Evolutionary conservation across 92 coral and sea anemone species (phyloP).

Genomic region (Epizoanthus illoricatus): DNA sequence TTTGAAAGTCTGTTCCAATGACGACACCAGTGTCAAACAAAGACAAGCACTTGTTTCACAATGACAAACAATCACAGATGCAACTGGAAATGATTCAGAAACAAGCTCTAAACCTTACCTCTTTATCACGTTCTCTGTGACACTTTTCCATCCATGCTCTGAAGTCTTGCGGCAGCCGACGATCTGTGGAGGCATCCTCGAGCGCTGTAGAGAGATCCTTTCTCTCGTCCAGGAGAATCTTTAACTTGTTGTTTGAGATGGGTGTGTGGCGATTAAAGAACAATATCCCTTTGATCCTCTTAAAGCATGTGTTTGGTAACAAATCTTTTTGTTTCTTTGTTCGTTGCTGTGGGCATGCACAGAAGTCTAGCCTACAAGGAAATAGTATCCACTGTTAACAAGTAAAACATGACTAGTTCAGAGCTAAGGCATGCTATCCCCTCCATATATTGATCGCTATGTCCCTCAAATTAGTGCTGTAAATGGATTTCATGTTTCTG

Average conservation of each 20-base stretch:
- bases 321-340: slow-evolving; percentile 79
- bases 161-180: slow-evolving; percentile 80
- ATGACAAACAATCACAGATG: too few relatives aligned
- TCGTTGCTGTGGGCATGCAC: slow-evolving; percentile 66
- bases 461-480: too few relatives aligned
- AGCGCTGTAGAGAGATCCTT: slow-evolving; percentile 82
- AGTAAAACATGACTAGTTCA: too few relatives aligned
- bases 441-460: too few relatives aligned
- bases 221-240: slow-evolving; percentile 80
- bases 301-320: slow-evolving; percentile 72
- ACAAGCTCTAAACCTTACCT: slow-evolving; percentile 41
- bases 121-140: slow-evolving; percentile 81
- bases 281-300: slow-evolving; percentile 77
- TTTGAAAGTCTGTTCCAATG: too few relatives aligned
- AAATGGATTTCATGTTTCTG: too few relatives aligned
- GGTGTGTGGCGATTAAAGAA: slow-evolving; percentile 87
- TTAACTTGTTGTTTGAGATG: slow-evolving; percentile 79
- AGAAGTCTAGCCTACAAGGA: slow-evolving; percentile 66
- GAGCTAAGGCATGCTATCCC: too few relatives aligned
- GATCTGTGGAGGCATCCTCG: slow-evolving; percentile 84
- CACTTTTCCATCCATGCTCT: slow-evolving; percentile 80
- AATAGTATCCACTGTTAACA: background rate
- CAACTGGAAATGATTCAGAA: too few relatives aligned
- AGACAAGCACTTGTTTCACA: too few relatives aligned
- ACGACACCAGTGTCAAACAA: too few relatives aligned